Percentiles rank a stretch among this genome's conserved stretches.
These are phyloP conservation scores for Xiphophorus maculatus DNA, from an alignment of 2,113 vertebrate species.

Conservation along the genomic window DNA sequence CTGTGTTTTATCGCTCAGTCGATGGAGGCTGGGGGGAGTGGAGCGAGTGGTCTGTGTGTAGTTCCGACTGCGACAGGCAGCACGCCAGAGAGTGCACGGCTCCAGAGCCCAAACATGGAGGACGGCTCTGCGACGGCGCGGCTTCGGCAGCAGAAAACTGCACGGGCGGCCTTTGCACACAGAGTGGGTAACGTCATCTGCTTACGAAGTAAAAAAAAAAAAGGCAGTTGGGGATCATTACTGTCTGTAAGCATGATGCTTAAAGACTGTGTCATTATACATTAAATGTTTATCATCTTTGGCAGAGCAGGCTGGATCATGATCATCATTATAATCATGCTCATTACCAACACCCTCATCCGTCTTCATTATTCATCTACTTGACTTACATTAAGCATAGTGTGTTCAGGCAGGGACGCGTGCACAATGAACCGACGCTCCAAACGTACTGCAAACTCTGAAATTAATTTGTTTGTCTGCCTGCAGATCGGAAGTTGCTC, in stretches of 20 bases:
- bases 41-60: conserved; percentile 90
- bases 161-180: conserved; percentile 94
- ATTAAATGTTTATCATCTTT: conserved; percentile 49
- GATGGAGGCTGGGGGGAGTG: conserved; percentile 91
- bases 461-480: conserved; percentile 70
- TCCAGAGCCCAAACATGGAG: conserved; percentile 87
- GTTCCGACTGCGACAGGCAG: conserved; percentile 84
- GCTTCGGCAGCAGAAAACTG: conserved; percentile 89
- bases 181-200: conserved; percentile 80
- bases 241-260: conserved; percentile 25
- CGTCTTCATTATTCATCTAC: conserved; percentile 50
- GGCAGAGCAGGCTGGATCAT: conserved; percentile 29
- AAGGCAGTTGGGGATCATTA: conserved; percentile 18
- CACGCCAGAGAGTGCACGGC: conserved; percentile 86
- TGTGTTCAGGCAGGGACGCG: conserved; percentile 13
- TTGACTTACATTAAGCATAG: conserved; percentile 16
- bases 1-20: conserved; percentile 58
- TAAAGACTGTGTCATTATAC: conserved; percentile 40
- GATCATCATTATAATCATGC: conserved; percentile 47
- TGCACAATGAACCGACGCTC: conserved; percentile 15
- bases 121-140: conserved; percentile 87
- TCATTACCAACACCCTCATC: conserved; percentile 50
- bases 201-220: background rate
- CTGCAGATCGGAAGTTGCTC: conserved; percentile 92
- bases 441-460: conserved; percentile 23